Percentiles rank a stretch among this genome's conserved stretches.
These are phyloP conservation scores for Melanotus villosus DNA, from an alignment of 2,888 invertebrate genomes.

Conservation along the genomic window DNA sequence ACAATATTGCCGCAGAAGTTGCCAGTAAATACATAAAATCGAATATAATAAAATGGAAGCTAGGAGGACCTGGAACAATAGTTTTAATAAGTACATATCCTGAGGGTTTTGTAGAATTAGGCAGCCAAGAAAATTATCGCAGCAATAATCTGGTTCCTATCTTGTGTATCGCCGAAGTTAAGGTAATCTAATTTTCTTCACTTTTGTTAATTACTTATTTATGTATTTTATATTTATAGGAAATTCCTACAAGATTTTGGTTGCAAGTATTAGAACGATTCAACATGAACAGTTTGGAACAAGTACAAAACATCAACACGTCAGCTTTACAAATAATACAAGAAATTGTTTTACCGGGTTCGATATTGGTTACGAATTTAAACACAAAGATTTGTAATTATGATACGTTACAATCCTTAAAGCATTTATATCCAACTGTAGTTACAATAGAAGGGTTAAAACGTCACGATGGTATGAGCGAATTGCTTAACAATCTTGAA, in stretches of 20 bases:
- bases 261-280: constrained; percentile 57
- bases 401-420: constrained; percentile 50
- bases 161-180: constrained; percentile 78
- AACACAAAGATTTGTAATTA: constrained; percentile 56
- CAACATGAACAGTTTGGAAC: constrained; percentile 36
- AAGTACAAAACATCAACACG: constrained; percentile 44
- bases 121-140: constrained; percentile 65
- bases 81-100: constrained; percentile 79
- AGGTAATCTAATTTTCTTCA: too few relatives aligned
- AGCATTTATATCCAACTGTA: constrained; percentile 54
- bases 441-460: constrained; percentile 55
- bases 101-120: constrained; percentile 71
- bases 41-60: constrained; percentile 69
- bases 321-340: constrained; percentile 52
- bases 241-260: constrained; percentile 61
- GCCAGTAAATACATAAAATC: constrained; percentile 68
- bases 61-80: constrained; percentile 75
- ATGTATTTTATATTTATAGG: too few relatives aligned
- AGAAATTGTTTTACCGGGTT: constrained; percentile 63
- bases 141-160: constrained; percentile 69
- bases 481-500: constrained; percentile 67
- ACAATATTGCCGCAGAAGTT: constrained; percentile 72
- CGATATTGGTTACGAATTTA: constrained; percentile 63
- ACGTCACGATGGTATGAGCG: constrained; percentile 52
- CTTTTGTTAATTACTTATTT: too few relatives aligned